A percentile compares a stretch with the other conserved stretches of the same genome.
These are phyloP conservation scores for Phylloscopus trochiloides DNA, from an alignment of 2,113 vertebrate species.

Conservation along the genomic window DNA sequence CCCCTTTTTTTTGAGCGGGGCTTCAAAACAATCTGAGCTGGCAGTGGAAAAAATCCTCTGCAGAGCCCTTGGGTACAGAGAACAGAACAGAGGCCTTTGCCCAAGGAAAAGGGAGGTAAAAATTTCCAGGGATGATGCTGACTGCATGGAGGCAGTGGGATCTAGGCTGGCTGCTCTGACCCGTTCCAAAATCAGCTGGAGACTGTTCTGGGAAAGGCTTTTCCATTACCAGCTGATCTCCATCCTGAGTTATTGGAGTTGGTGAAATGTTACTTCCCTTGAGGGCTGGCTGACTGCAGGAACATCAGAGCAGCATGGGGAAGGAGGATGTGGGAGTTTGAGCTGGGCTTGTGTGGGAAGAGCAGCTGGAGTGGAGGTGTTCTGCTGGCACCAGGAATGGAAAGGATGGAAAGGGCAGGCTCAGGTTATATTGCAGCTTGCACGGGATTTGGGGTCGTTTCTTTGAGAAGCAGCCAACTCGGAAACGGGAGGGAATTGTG, in stretches of 20 bases:
- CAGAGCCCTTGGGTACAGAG: not conserved
- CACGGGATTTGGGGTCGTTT: not conserved
- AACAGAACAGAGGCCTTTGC: not conserved
- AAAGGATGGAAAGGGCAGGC: not conserved
- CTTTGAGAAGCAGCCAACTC: not conserved
- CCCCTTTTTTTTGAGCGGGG: not conserved
- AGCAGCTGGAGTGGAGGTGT: not conserved
- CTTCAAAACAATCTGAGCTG: not conserved
- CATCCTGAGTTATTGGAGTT: not conserved
- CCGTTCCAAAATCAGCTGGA: not conserved
- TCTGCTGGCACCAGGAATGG: not conserved
- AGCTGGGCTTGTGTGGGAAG: not conserved
- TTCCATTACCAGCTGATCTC: not conserved
- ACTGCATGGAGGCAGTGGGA: not conserved
- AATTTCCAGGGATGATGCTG: not conserved
- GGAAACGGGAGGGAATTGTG: not conserved
- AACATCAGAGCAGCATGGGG: rapidly evolving
- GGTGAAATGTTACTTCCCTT: not conserved
- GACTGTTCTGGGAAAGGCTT: not conserved
- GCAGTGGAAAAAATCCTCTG: not conserved
- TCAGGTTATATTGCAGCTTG: not conserved
- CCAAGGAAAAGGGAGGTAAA: not conserved
- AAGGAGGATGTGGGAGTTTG: not conserved
- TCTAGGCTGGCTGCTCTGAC: not conserved
- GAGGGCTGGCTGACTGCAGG: not conserved